Evolutionary conservation across 1,140 invertebrate species (phyloP).

Genomic region (Orchesella cincta): DNA sequence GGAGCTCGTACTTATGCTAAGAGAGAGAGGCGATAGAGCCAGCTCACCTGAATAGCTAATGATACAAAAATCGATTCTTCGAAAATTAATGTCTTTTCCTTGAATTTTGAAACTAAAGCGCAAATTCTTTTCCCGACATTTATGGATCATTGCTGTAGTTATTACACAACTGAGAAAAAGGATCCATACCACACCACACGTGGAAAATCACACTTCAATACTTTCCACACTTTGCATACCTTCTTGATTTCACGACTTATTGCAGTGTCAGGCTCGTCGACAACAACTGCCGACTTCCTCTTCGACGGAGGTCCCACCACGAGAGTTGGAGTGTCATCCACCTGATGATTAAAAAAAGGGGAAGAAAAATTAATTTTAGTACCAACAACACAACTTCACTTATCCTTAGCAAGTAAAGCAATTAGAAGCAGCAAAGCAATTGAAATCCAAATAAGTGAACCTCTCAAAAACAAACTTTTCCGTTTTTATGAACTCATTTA

Average conservation of each 20-base stretch:
- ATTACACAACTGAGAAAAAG: neutral
- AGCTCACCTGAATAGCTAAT: constrained; percentile 15
- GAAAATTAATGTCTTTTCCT: neutral
- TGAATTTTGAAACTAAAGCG: neutral
- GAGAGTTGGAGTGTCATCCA: constrained; percentile 33
- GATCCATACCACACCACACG: neutral
- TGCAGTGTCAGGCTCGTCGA: constrained; percentile 42
- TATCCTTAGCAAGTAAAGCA: too few species aligned
- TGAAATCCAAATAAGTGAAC: too few species aligned
- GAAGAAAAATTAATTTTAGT: too few species aligned
- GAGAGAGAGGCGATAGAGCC: neutral
- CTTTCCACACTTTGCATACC: constrained; percentile 17
- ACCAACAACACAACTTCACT: too few species aligned
- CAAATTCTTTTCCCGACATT: neutral
- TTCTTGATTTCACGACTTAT: constrained; percentile 48
- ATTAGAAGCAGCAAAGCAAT: too few species aligned
- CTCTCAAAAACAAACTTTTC: too few species aligned
- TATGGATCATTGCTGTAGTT: neutral
- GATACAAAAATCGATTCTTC: constrained; percentile 5
- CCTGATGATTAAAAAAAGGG: constrained; percentile 31
- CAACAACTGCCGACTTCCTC: constrained; percentile 33
- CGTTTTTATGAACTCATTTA: too few species aligned
- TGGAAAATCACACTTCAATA: neutral
- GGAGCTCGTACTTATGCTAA: neutral
- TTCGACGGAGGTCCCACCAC: constrained; percentile 38